These are phyloP conservation scores for Pachypanchax playfairii DNA, from an alignment of 2,113 vertebrate genomes.

Conservation along the genomic window DNA sequence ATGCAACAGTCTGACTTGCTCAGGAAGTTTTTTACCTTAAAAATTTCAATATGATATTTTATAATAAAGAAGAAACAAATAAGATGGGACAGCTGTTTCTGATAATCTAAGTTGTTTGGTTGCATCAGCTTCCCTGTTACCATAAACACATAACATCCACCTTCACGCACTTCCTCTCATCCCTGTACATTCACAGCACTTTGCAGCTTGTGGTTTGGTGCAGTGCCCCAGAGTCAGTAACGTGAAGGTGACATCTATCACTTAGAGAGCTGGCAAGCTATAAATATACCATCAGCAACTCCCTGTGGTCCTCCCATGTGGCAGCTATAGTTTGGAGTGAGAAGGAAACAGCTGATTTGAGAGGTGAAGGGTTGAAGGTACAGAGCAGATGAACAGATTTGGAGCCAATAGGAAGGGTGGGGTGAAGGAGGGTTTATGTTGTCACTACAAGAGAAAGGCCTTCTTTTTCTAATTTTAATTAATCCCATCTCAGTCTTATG, in stretches of 20 bases:
- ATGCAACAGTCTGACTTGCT: too few relatives aligned
- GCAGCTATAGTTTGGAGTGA: conserved; percentile 65
- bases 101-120: conserved; percentile 33
- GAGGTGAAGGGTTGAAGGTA: conserved; percentile 23
- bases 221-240: conserved; percentile 65
- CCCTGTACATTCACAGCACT: conserved; percentile 60
- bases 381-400: conserved; percentile 28
- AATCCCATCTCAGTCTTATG: too few relatives aligned
- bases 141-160: conserved; percentile 16
- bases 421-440: conserved; percentile 25
- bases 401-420: not conserved
- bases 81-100: conserved; percentile 28
- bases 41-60: conserved; percentile 19
- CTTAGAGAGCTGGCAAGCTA: conserved; percentile 73
- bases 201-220: conserved; percentile 77
- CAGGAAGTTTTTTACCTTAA: too few relatives aligned
- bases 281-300: conserved; percentile 78
- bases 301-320: conserved; percentile 73
- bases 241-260: conserved; percentile 84
- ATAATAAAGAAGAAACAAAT: conserved; percentile 3
- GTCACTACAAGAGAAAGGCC: conserved; percentile 74
- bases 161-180: conserved; percentile 1
- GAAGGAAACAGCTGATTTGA: conserved; percentile 77
- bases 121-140: conserved; percentile 14
- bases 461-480: too few relatives aligned